Evolutionary conservation across 2,888 invertebrate species (phyloP).

Genomic region (Galerucella nymphaeae): DNA sequence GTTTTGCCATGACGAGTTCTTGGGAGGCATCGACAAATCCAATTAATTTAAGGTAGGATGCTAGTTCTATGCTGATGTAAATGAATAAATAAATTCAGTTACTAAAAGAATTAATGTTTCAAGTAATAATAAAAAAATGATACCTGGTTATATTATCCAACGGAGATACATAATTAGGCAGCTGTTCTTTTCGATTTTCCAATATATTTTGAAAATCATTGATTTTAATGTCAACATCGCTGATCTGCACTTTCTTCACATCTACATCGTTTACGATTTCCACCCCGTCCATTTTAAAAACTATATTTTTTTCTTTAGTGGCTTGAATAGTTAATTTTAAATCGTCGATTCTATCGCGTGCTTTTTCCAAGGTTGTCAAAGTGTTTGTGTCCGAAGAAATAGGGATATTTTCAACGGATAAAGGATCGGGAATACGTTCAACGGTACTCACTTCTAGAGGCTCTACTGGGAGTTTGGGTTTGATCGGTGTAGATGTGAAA

Average conservation of each 20-base stretch:
- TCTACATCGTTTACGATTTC: conserved; percentile 11
- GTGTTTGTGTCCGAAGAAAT: neutral
- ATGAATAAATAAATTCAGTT: neutral
- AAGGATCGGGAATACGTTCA: neutral
- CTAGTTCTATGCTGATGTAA: too few species aligned
- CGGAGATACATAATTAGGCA: conserved; percentile 60
- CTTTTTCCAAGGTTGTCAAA: neutral
- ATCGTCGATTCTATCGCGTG: neutral
- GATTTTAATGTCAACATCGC: conserved; percentile 6
- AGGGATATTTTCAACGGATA: neutral
- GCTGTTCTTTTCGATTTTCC: conserved; percentile 23
- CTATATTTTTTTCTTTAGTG: conserved; percentile 8
- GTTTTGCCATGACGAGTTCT: too few species aligned
- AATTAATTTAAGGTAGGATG: too few species aligned
- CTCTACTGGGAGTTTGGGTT: conserved; percentile 9
- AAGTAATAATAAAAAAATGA: conserved; percentile 6
- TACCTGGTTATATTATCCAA: conserved; percentile 57
- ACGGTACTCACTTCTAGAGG: conserved; percentile 25
- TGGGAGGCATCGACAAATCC: too few species aligned
- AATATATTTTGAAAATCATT: conserved; percentile 50
- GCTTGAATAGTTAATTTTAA: conserved; percentile 4
- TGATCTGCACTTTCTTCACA: neutral
- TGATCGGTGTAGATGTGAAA: conserved; percentile 34
- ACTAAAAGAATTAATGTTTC: too few species aligned
- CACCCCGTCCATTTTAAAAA: conserved; percentile 9